Evolutionary conservation across 2,113 vertebrate species (phyloP).

Genomic region (Tonatia bakeri): DNA sequence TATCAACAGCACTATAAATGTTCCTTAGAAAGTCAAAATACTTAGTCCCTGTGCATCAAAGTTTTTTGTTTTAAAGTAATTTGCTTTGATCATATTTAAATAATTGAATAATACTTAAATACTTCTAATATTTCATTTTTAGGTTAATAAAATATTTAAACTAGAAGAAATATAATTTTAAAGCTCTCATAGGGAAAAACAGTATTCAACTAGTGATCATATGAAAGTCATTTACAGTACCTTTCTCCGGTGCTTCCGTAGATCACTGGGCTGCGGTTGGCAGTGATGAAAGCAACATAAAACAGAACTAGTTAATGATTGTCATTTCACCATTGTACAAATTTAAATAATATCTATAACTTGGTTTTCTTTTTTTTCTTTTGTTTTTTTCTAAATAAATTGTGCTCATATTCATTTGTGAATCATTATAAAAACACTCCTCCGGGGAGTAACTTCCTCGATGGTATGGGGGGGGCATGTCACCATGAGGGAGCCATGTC

Average conservation of each 20-base stretch:
- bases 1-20: not conserved
- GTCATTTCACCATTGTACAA: not conserved
- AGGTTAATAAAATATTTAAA: not conserved
- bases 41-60: not conserved
- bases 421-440: not conserved
- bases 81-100: conserved; percentile 20
- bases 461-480: rapidly evolving
- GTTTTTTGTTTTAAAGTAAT: not conserved
- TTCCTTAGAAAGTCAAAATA: not conserved
- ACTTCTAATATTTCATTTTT: not conserved
- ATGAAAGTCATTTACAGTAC: conserved; percentile 76
- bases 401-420: not conserved
- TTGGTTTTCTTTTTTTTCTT: not conserved
- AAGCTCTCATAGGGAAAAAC: not conserved
- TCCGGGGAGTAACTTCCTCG: not conserved
- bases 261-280: conserved; percentile 91
- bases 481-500: not conserved
- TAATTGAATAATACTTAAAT: not conserved
- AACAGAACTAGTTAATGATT: conserved; percentile 63
- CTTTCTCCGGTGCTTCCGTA: conserved; percentile 98
- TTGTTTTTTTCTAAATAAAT: not conserved
- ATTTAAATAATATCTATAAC: not conserved
- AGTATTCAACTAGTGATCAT: not conserved
- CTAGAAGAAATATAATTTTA: not conserved
- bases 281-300: conserved; percentile 66